These are phyloP conservation scores for Hypothenemus hampei DNA, from an alignment of 1,140 invertebrate species.

Conservation along the genomic window DNA sequence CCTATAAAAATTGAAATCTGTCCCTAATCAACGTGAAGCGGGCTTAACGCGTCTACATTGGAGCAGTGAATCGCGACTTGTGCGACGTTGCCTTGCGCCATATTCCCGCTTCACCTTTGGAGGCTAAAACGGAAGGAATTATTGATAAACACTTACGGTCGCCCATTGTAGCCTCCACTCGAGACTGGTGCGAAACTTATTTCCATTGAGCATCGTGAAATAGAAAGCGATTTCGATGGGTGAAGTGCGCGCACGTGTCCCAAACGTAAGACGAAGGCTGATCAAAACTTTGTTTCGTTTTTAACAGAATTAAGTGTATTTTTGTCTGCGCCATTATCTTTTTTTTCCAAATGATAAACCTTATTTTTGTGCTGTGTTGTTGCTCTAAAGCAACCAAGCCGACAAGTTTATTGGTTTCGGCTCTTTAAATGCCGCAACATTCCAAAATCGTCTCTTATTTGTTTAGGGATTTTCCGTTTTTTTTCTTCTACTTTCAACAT, in stretches of 20 bases:
- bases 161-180: neutral
- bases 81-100: conserved; percentile 20
- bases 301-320: conserved; percentile 23
- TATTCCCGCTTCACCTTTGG: conserved; percentile 22
- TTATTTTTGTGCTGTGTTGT: conserved; percentile 20
- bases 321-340: conserved; percentile 23
- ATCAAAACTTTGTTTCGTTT: conserved; percentile 24
- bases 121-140: conserved; percentile 8
- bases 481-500: neutral
- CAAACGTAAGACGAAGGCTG: neutral
- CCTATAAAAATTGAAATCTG: conserved; percentile 21
- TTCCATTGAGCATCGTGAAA: conserved; percentile 14
- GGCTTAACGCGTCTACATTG: conserved; percentile 18
- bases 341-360: conserved; percentile 23
- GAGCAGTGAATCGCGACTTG: conserved; percentile 12
- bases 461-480: neutral
- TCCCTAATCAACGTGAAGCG: conserved; percentile 12
- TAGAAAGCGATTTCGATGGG: conserved; percentile 20
- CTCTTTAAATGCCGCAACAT: conserved; percentile 7
- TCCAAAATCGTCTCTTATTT: conserved; percentile 7
- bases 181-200: conserved; percentile 4
- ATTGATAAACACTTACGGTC: conserved; percentile 6
- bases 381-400: neutral
- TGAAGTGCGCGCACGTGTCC: conserved; percentile 11
- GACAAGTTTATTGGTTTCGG: conserved; percentile 15